Evolutionary conservation across 2,888 invertebrate species (phyloP).

Genomic region (Nemapogon koenigi): DNA sequence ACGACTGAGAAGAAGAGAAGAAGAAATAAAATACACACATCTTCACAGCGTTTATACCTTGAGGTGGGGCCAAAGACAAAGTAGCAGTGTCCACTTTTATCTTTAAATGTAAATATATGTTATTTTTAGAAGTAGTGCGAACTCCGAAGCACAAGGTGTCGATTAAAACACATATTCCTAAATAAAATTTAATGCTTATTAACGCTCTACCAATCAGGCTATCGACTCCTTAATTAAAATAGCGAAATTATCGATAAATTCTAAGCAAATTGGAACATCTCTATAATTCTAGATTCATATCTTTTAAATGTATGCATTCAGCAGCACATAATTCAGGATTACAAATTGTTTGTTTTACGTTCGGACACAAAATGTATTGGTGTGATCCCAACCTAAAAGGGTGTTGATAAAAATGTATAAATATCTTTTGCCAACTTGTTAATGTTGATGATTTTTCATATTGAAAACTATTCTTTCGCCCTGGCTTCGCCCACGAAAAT

Average conservation of each 20-base stretch:
- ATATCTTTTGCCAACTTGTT: slow-evolving; percentile 6
- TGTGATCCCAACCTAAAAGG: slow-evolving; percentile 58
- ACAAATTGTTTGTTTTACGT: slow-evolving; percentile 65
- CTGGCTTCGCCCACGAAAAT: too few relatives aligned
- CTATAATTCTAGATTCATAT: slow-evolving; percentile 57
- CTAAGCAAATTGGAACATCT: slow-evolving; percentile 32
- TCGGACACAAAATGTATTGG: slow-evolving; percentile 58
- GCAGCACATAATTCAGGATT: slow-evolving; percentile 62
- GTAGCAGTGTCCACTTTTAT: too few relatives aligned
- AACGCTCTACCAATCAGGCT: neutral
- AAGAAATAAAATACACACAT: too few relatives aligned
- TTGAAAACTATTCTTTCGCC: too few relatives aligned
- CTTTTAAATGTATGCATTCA: slow-evolving; percentile 64
- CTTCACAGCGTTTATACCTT: too few relatives aligned
- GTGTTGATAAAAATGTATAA: slow-evolving; percentile 49
- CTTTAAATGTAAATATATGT: too few relatives aligned
- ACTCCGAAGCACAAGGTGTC: too few relatives aligned
- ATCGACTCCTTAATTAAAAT: neutral
- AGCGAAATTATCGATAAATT: slow-evolving; percentile 9
- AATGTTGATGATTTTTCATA: slow-evolving; percentile 2
- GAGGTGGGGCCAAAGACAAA: too few relatives aligned
- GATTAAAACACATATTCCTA: too few relatives aligned
- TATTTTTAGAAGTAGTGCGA: too few relatives aligned
- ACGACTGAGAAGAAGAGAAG: too few relatives aligned
- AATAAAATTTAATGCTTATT: too few relatives aligned